phyloP scores from a whole-genome alignment of 2,888 invertebrate species.

The Tinea pellionella region DNA sequence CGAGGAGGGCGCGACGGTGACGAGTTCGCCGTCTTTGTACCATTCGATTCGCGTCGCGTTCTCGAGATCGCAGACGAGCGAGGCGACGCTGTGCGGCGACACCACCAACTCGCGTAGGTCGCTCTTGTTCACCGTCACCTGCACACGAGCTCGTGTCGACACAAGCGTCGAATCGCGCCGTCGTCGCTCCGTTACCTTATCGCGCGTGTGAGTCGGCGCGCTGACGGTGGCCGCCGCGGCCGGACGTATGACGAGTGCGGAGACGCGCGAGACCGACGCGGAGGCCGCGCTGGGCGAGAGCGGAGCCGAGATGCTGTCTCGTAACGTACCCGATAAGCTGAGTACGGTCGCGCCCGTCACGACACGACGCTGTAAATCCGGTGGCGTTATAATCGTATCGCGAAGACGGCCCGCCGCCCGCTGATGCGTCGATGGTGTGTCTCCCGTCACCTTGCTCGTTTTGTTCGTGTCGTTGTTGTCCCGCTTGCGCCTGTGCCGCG shows the following conservation, averaged over 20 bases:
- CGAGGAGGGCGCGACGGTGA: conserved; percentile 17
- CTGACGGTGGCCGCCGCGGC: conserved; percentile 25
- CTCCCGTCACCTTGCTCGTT: background rate
- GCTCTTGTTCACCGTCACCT: conserved; percentile 12
- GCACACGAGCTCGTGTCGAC: conserved; percentile 10
- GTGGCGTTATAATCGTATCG: too few relatives aligned
- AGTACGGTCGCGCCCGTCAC: conserved; percentile 58
- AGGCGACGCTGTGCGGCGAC: conserved; percentile 42
- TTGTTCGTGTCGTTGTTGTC: conserved; percentile 3
- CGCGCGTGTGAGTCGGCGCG: conserved; percentile 17
- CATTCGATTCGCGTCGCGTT: conserved; percentile 46
- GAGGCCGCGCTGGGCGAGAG: conserved; percentile 38
- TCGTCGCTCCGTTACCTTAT: too few relatives aligned
- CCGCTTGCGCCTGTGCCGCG: background rate
- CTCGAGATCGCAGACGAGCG: conserved; percentile 36
- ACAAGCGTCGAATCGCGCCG: conserved; percentile 2
- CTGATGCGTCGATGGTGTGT: background rate
- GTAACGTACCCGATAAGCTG: conserved; percentile 56
- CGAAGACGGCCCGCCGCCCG: too few relatives aligned
- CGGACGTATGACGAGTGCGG: conserved; percentile 56
- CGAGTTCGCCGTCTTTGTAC: conserved; percentile 56
- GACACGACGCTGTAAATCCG: conserved; percentile 31
- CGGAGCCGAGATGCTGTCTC: conserved; percentile 57
- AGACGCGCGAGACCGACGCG: conserved; percentile 42
- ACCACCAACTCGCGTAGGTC: conserved; percentile 43